Evolutionary conservation across 2,888 invertebrate genomes (phyloP), one percentile per base, ranked within the genome.

Genomic region (Cerceris rybyensis): DNA sequence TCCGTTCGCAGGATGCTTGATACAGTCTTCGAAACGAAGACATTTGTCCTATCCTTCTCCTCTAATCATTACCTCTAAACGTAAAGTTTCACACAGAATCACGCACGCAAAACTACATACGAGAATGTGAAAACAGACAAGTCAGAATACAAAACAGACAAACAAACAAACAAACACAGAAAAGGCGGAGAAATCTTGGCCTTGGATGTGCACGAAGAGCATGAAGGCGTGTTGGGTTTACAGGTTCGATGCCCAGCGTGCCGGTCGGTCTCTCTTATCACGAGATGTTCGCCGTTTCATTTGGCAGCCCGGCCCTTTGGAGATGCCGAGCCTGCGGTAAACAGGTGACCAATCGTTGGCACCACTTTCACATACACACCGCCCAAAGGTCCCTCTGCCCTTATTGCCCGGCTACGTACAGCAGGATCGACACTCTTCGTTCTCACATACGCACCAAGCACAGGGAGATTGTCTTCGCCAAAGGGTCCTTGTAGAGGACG

Each of bases 331-430:
- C 96, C 50, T 97, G 97, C 93, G 96, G 96, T 93, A 97, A 97
- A 94, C 96, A 96, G 94, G 96, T 96, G 84, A 96, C 96, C 92
- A 97, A 97, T 93, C 94, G 96, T 93, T 97, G 97, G 97, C 97
- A 97, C 93, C 97, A 97, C 93, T 96, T 95, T 94, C 96, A 97
- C 93, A 96, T 96, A 88, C 97, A 97, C 93, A 96, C 96, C 78
- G 95, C 96, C 84, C 96, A 96, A 93, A 94, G 97, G 88, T 96
- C 96, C 86, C 94, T 95, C 90, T 97, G 97, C 93, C 96, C 96
- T 80, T 96, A 96, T 93, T 97, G 97, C 93, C 96, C 96, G 84
- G 96, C 96, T 89, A 96, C 96, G 79, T 97, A 97, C 94, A 97
- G 96, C 93, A 95, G 97, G 92, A 96, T 96, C 93, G 97, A 97